A percentile compares a stretch with the other conserved stretches of the same genome.
Evolutionary conservation across 2,888 invertebrate genomes (phyloP).

Genomic region (Latrodectus elegans): DNA sequence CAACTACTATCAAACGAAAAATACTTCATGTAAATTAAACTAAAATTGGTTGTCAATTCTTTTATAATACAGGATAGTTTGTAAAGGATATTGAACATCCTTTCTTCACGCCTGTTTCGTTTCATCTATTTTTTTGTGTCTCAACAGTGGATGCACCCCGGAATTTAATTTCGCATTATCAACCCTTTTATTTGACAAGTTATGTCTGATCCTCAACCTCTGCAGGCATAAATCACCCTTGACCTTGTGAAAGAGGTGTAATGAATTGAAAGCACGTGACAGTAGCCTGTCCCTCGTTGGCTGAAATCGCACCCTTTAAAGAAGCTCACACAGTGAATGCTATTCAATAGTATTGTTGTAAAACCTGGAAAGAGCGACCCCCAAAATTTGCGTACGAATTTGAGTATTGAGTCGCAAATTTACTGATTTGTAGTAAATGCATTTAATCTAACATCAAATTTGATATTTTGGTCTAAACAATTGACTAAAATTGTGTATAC

Average conservation of each 20-base stretch:
- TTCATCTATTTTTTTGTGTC: not conserved
- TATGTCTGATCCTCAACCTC: not conserved
- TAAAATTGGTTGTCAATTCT: not conserved
- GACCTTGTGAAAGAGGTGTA: not conserved
- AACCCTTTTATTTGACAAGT: not conserved
- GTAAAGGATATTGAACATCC: not conserved
- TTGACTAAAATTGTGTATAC: no score
- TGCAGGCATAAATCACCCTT: not conserved
- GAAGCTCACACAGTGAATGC: no score
- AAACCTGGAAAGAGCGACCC: no score
- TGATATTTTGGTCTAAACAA: no score
- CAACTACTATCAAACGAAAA: not conserved
- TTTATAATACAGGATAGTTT: not conserved
- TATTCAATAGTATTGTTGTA: no score
- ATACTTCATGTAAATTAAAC: not conserved
- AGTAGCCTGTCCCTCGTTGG: not conserved
- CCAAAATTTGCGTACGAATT: no score
- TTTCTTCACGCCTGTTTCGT: not conserved
- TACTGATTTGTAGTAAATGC: no score
- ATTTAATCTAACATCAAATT: no score
- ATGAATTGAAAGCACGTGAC: not conserved
- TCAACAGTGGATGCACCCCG: not conserved
- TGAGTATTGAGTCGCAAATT: no score
- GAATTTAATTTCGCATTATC: not conserved
- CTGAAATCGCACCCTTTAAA: not conserved